phyloP scores from a whole-genome alignment of 2,113 vertebrate genomes.

The Beaufortia kweichowensis region DNA sequence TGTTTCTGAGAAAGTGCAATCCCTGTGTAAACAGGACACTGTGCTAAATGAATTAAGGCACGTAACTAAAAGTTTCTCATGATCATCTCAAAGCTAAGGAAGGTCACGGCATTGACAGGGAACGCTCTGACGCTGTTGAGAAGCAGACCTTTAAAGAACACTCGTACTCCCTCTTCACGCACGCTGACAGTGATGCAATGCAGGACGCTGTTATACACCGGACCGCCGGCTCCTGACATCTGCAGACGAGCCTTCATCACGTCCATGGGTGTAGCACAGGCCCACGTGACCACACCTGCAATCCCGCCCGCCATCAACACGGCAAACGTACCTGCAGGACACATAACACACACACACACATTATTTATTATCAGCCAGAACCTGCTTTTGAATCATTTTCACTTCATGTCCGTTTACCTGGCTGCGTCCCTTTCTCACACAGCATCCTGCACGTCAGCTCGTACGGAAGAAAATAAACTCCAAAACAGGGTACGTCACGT shows the following conservation, averaged over 20 bases:
- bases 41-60: too few species aligned
- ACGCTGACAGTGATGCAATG: slow-evolving; percentile 77
- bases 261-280: slow-evolving; percentile 78
- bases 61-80: slow-evolving; percentile 52
- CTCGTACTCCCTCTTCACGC: slow-evolving; percentile 72
- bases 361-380: too few species aligned
- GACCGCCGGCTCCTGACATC: slow-evolving; percentile 73
- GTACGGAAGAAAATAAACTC: slow-evolving; percentile 80
- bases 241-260: slow-evolving; percentile 83
- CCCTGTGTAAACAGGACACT: too few species aligned
- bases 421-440: slow-evolving; percentile 63
- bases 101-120: slow-evolving; percentile 82
- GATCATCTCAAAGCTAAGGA: slow-evolving; percentile 80
- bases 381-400: too few species aligned
- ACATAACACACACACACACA: too few species aligned
- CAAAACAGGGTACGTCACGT: slow-evolving; percentile 77
- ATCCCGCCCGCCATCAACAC: slow-evolving; percentile 78
- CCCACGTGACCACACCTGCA: slow-evolving; percentile 78
- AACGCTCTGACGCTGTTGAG: slow-evolving; percentile 82
- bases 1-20: too few species aligned
- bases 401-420: slow-evolving; percentile 67
- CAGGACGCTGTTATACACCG: slow-evolving; percentile 70
- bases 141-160: slow-evolving; percentile 78
- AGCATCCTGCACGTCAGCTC: slow-evolving; percentile 68
- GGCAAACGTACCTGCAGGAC: slow-evolving; percentile 62